Percentiles rank a stretch among this genome's conserved stretches.
Evolutionary conservation across 2,888 invertebrate genomes (phyloP).

Genomic region (Brachycybe producta): DNA sequence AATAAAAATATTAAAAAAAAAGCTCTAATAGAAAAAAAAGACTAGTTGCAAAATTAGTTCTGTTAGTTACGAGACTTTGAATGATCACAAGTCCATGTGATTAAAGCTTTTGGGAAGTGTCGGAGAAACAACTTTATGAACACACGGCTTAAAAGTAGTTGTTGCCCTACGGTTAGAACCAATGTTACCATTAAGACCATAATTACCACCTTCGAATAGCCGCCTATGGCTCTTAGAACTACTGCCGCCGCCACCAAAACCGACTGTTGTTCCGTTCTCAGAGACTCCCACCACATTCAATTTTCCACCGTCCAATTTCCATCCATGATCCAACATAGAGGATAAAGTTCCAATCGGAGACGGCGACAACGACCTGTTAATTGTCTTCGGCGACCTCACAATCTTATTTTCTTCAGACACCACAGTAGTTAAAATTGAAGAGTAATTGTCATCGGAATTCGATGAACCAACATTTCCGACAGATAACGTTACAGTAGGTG

Average conservation of each 20-base stretch:
- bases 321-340: slow-evolving; percentile 5
- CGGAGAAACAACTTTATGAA: slow-evolving; percentile 12
- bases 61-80: background rate
- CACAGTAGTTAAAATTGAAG: too few species aligned
- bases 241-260: background rate
- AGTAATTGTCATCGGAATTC: too few species aligned
- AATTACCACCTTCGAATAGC: background rate
- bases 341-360: slow-evolving; percentile 8
- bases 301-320: slow-evolving; percentile 1
- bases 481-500: too few species aligned
- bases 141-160: slow-evolving; percentile 4
- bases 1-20: too few species aligned
- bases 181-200: background rate
- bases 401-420: too few species aligned
- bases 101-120: slow-evolving; percentile 13
- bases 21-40: too few species aligned
- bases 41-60: too few species aligned
- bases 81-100: slow-evolving; percentile 1
- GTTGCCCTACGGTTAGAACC: background rate
- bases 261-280: background rate
- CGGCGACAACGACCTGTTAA: background rate
- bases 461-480: too few species aligned
- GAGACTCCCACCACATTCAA: background rate
- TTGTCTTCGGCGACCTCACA: too few species aligned
- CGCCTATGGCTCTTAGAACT: background rate